A percentile compares a stretch with the other conserved stretches of the same genome.
phyloP scores from a whole-genome alignment of 2,113 vertebrate genomes.

The Oncorhynchus kisutch region DNA sequence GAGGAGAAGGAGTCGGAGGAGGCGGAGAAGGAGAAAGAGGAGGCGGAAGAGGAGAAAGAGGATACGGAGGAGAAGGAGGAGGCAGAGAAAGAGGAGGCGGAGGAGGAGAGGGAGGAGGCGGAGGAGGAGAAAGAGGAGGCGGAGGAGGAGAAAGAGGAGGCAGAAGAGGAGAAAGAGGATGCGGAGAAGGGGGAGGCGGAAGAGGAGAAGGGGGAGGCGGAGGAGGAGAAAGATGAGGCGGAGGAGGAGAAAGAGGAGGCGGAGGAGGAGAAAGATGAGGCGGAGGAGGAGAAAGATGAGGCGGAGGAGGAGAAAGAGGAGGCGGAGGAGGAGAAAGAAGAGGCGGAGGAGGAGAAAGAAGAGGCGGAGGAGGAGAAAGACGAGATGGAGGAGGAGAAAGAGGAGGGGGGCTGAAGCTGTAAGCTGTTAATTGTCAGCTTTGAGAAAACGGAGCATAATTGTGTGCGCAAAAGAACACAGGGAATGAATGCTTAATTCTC shows the following conservation, averaged over 20 bases:
- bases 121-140: constrained; percentile 6
- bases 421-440: constrained; percentile 47
- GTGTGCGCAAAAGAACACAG: constrained; percentile 13
- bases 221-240: neutral
- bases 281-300: constrained; percentile 8
- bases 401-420: constrained; percentile 14
- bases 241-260: constrained; percentile 15
- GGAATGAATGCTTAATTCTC: constrained; percentile 27
- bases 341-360: constrained; percentile 8
- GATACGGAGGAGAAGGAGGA: constrained; percentile 8
- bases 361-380: constrained; percentile 8
- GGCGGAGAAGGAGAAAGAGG: constrained; percentile 9
- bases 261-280: neutral
- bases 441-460: constrained; percentile 23
- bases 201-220: neutral
- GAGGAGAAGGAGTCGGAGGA: neutral
- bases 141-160: constrained; percentile 1
- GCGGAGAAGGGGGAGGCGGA: constrained; percentile 8
- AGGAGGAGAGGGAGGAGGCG: constrained; percentile 15
- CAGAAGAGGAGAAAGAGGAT: neutral
- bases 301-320: neutral
- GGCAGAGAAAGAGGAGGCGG: neutral
- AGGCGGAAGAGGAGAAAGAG: neutral
- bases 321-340: neutral
- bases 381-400: neutral